Conservation (phyloP, 2,888 invertebrate genomes). For the Aleiodes leptofemur region DNA sequence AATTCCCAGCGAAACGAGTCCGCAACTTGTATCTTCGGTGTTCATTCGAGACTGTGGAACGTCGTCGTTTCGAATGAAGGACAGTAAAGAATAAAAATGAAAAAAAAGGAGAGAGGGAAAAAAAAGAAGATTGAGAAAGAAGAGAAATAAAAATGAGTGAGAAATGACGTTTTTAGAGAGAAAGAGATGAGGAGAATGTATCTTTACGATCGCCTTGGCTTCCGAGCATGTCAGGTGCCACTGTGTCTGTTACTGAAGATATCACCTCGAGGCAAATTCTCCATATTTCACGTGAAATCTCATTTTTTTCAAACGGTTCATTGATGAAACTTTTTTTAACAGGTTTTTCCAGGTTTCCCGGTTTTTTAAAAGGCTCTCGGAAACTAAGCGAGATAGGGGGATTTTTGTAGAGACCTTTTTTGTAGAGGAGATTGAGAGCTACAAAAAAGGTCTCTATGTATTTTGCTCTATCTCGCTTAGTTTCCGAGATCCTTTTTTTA, state of each 20-base stretch:
- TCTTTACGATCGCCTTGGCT: conserved; percentile 55
- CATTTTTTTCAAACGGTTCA: background rate
- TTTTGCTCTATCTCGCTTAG: too few species aligned
- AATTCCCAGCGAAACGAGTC: conserved; percentile 63
- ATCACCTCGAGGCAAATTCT: conserved; percentile 53
- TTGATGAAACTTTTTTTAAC: background rate
- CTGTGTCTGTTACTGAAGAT: conserved; percentile 60
- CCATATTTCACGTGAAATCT: conserved; percentile 20
- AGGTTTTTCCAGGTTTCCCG: background rate
- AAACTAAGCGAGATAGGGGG: too few species aligned
- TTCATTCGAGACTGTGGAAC: conserved; percentile 52
- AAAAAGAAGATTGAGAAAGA: background rate
- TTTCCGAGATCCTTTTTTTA: too few species aligned
- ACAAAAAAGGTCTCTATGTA: too few species aligned
- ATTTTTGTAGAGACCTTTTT: too few species aligned
- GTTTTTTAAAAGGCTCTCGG: background rate
- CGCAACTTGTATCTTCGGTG: conserved; percentile 52
- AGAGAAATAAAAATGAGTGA: conserved; percentile 11
- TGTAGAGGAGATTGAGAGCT: too few species aligned
- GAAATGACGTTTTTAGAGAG: conserved; percentile 22
- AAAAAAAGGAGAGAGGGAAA: background rate
- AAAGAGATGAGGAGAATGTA: conserved; percentile 43
- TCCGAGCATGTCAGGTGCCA: conserved; percentile 62
- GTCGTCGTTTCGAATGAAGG: conserved; percentile 38
- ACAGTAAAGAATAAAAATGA: conserved; percentile 19